phyloP scores from a whole-genome alignment of 2,113 vertebrate genomes.

The Anser cygnoides region DNA sequence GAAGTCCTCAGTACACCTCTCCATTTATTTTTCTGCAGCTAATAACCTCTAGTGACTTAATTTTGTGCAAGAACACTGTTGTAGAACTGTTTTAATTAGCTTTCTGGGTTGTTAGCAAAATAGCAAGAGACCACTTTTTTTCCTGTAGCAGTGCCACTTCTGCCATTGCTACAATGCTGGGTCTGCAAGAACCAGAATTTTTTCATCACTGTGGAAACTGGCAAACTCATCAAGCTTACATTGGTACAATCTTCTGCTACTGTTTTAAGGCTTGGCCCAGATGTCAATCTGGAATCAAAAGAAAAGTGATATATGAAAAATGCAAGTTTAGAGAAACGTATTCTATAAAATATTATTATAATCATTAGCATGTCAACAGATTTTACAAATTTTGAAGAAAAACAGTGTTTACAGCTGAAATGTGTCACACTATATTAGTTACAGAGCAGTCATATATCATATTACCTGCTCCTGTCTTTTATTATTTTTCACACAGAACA shows the following conservation, averaged over 20 bases:
- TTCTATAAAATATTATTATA: neutral
- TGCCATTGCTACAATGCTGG: neutral
- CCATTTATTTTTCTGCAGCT: neutral
- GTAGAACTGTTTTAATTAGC: neutral
- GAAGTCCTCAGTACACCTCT: neutral
- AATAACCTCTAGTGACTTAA: neutral
- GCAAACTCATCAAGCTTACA: neutral
- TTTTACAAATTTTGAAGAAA: neutral
- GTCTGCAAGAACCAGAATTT: neutral
- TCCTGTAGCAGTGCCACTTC: neutral
- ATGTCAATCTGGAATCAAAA: neutral
- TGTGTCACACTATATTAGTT: neutral
- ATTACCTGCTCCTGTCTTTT: neutral
- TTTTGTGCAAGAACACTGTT: neutral
- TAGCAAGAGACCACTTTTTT: neutral
- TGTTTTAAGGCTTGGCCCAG: neutral
- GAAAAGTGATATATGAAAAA: neutral
- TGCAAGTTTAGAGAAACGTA: neutral
- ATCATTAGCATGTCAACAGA: neutral
- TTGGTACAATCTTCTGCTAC: neutral
- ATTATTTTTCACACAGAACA: neutral
- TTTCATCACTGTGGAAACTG: neutral
- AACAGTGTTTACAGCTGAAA: neutral
- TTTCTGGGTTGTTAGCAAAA: neutral
- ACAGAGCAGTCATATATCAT: neutral